These are phyloP conservation scores for Brachionus manjavacas DNA, from an alignment of 1,140 invertebrate species.

Conservation along the genomic window DNA sequence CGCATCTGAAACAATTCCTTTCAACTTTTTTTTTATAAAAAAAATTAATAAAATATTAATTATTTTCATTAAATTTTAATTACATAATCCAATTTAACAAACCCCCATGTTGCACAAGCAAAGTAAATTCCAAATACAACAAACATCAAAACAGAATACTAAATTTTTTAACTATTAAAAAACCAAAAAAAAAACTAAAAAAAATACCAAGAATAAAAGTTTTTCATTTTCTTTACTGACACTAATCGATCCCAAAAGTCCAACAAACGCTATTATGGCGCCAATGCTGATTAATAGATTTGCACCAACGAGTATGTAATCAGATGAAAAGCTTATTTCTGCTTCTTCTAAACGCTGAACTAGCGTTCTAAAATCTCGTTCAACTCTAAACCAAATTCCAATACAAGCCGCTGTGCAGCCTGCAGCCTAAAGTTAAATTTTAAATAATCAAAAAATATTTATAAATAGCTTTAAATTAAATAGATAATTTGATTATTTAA, in stretches of 20 bases:
- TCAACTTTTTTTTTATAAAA: neutral
- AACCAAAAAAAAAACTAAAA: neutral
- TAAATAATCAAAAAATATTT: neutral
- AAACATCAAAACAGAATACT: conserved; percentile 35
- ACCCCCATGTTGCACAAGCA: conserved; percentile 17
- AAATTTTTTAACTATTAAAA: neutral
- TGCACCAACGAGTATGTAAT: neutral
- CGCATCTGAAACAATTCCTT: conserved; percentile 40
- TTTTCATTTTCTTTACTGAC: conserved; percentile 21
- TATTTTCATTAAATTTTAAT: neutral
- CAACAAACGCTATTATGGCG: neutral
- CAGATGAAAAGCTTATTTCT: conserved; percentile 11
- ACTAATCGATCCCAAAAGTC: neutral
- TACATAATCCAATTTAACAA: conserved; percentile 41
- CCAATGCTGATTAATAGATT: conserved; percentile 34
- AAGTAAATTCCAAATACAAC: conserved; percentile 7
- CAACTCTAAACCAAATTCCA: conserved; percentile 39
- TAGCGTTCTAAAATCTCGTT: conserved; percentile 18
- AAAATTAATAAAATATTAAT: neutral
- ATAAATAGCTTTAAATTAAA: no score
- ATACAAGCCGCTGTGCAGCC: conserved; percentile 30
- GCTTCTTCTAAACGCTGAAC: conserved; percentile 19
- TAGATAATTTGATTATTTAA: no score
- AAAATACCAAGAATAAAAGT: neutral
- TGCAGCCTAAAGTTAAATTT: neutral